Evolutionary conservation across 2,797 vertebrate species (phyloP), one percentile per base, ranked within the genome.

Genomic region (Rhinichthys osculus): DNA sequence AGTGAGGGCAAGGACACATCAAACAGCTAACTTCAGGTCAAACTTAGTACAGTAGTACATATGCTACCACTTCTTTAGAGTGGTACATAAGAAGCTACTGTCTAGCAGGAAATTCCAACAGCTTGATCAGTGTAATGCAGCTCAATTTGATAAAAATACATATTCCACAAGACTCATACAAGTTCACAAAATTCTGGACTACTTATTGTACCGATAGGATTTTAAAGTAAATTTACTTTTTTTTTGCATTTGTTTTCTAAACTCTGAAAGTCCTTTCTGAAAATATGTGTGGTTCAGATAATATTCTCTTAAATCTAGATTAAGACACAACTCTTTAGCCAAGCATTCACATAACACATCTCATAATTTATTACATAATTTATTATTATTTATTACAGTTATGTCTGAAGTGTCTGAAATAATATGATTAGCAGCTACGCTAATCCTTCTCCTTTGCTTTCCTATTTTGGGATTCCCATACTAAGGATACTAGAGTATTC

Each of bases 1-100:
- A 88, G 38, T 89, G 64, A 78, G 83, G 80, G 84, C 77, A 79
- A 71, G 47, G n/a, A 83, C 81, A 88, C 85, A 89, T 88, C 85
- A 86, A 78, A 85, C 72, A 57, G 47, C 72, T 30, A 84, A 87
- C 50, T 86, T 62, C 13, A 84, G 81, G 81, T 87, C 84, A 89
- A 70, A 66, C 62, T 30, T 17, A 33, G 27, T 66, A 66, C 27
- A 78, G n/a, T 44, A 57, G 64, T 67, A 38, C 2, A 19, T 73
- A 64, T 19, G 16, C 21, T n/a, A 38, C 69, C 19, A 33, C 64
- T 66, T 66, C 13, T 30, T 66, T 16, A 33, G 27, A 66, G 27
- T 16, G 6, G 6, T 66, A 66, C 27, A 66, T 16, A 66, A 17
- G 62, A 66, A 16, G 27, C 62, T 33, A 66, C 27, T 33, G 27